Conservation (phyloP, 37 sponge, comb jelly and placozoan genomes). For the Halisarca cf. caerulea region DNA sequence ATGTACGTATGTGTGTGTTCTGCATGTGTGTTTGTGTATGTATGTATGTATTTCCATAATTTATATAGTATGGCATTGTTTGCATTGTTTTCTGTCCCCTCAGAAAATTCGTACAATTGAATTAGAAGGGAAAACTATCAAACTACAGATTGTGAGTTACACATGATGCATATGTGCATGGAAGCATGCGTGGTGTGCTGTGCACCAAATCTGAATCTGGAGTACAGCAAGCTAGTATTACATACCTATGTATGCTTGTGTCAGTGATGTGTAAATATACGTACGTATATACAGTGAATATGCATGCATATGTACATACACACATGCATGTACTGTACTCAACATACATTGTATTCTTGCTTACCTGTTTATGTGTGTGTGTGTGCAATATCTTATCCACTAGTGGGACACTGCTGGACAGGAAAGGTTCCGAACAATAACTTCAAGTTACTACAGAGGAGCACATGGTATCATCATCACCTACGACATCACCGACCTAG, state of each 20-base stretch:
- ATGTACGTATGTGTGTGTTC: not conserved
- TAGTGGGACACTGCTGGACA: conserved; percentile 99
- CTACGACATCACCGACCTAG: conserved; percentile 98
- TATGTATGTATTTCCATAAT: not conserved
- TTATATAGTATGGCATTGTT: no score
- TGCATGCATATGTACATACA: not conserved
- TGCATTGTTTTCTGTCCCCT: no score
- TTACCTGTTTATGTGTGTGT: not conserved
- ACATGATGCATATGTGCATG: not conserved
- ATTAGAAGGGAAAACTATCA: conserved; percentile 95
- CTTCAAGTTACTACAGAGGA: conserved; percentile 96
- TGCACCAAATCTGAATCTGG: no score
- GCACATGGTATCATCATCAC: conserved; percentile 98
- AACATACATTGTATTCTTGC: no score
- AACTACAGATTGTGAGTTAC: conserved; percentile 66
- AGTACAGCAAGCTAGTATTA: no score
- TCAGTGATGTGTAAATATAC: not conserved
- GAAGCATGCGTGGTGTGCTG: no score
- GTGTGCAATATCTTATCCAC: not conserved
- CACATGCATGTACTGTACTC: not conserved
- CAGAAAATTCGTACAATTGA: conserved; percentile 98
- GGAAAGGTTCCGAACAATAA: conserved; percentile 97
- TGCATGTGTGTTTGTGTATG: not conserved
- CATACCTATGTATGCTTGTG: not conserved
- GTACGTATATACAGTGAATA: not conserved